These are phyloP conservation scores for Dermolepida albohirtum DNA, from an alignment of 2,888 invertebrate species.

Conservation along the genomic window DNA sequence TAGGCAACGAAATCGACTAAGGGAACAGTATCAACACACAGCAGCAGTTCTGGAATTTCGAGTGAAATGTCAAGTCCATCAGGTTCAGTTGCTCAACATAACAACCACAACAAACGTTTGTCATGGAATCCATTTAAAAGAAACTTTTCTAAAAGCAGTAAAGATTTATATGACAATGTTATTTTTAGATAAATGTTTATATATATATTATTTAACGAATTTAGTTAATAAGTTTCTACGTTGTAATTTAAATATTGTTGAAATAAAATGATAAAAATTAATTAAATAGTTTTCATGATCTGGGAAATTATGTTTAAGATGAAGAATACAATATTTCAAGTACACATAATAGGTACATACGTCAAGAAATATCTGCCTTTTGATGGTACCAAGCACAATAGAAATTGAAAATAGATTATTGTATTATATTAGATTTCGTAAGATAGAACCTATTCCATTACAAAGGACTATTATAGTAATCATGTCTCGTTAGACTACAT, in stretches of 20 bases:
- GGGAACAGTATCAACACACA: constrained; percentile 69
- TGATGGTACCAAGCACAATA: no score
- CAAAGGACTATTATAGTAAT: no score
- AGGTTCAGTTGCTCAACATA: constrained; percentile 67
- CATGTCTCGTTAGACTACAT: no score
- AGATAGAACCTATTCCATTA: no score
- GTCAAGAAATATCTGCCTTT: no score
- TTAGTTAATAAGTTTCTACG: background rate
- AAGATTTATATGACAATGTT: constrained; percentile 64
- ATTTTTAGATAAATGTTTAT: constrained; percentile 58
- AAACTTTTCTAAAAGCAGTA: constrained; percentile 67
- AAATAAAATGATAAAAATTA: background rate
- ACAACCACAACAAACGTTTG: constrained; percentile 53
- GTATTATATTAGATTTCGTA: no score
- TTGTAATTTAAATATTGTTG: background rate
- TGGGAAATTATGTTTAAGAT: no score
- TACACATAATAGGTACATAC: no score
- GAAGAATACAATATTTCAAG: no score
- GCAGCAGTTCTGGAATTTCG: constrained; percentile 70
- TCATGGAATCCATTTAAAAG: constrained; percentile 82
- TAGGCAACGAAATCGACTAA: constrained; percentile 62
- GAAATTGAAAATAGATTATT: no score
- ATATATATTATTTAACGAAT: constrained; percentile 13
- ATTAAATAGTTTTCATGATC: background rate
- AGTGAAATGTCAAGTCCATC: constrained; percentile 71